Evolutionary conservation across 2,797 vertebrate species (phyloP).

Genomic region (Myotis vivesi): DNA sequence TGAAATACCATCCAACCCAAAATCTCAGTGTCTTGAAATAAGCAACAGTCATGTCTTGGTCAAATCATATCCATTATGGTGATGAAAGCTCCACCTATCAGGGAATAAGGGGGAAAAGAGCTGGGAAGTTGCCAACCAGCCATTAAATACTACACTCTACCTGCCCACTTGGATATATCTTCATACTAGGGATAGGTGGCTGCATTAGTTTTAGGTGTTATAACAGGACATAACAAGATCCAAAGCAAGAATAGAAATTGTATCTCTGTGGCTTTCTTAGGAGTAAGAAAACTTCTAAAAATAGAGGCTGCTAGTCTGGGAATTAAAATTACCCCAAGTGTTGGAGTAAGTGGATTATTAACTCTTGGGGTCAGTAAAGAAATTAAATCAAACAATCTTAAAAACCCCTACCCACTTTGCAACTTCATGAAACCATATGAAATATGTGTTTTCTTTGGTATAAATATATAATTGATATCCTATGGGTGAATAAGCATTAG

Average conservation of each 20-base stretch:
- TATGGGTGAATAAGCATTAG: background rate
- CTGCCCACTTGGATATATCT: background rate
- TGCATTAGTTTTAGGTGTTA: background rate
- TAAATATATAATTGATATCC: background rate
- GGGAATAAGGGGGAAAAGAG: background rate
- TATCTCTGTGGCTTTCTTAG: background rate
- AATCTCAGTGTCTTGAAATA: background rate
- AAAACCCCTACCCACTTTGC: background rate
- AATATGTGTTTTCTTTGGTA: background rate
- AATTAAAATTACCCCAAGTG: background rate
- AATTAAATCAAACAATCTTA: background rate
- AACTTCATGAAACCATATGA: background rate
- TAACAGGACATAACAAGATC: background rate
- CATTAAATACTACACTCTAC: background rate
- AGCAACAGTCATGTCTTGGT: background rate
- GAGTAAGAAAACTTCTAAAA: background rate
- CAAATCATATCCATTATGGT: background rate
- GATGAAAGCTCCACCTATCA: background rate
- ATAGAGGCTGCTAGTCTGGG: background rate
- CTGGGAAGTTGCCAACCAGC: background rate
- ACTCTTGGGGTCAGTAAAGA: background rate
- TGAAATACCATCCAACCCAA: background rate
- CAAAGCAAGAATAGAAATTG: background rate
- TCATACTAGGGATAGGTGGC: background rate
- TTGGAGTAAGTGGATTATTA: conserved; percentile 1